Evolutionary conservation across 1,140 invertebrate species (phyloP), one percentile per base, ranked within the genome.

Genomic region (Eulimnadia texana): DNA sequence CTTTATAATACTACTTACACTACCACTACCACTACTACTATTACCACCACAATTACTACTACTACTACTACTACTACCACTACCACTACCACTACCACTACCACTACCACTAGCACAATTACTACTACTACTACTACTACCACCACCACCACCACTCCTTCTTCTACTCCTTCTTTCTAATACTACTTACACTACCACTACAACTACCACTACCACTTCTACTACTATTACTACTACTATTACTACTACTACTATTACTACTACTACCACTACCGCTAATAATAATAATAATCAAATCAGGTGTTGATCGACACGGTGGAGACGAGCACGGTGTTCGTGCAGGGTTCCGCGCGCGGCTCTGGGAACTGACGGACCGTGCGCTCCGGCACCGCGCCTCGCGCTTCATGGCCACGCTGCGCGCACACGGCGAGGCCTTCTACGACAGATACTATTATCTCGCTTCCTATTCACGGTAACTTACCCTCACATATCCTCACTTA

Each of bases 391-490:
- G 65, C 51, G 67, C 66, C n/a, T 42, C 61, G 23, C 29, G 51
- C 2, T 57, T 69, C 13, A 68, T 69, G 64, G 57, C 42, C 0
- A 64, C 64, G 16, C 63, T 69, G 1, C 42, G 65, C 13, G 64
- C 63, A 22, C 65, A 67, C 52, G 65, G 67, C 2, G 65, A 68
- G 61, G 67, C 66, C 10, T 68, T 69, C 56, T 57, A 68, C 23
- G 68, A 68, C 54, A 61, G 67, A 42, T 69, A 69, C 58, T 67
- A 65, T 61, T 69, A 69, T 62, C 63, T 68, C 1, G 68, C 68
- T n/a, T 64, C 66, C 27, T 68, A 68, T 56, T 64, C 64, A 60
- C 67, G 66, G 68, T 69, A 28, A 51, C 27, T 42, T 47, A 53
- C 10, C 42, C n/a, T n/a, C n/a, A n/a, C n/a, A n/a, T n/a, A n/a